phyloP scores from a whole-genome alignment of 1,140 invertebrate genomes.

The Mamestra configurata region DNA sequence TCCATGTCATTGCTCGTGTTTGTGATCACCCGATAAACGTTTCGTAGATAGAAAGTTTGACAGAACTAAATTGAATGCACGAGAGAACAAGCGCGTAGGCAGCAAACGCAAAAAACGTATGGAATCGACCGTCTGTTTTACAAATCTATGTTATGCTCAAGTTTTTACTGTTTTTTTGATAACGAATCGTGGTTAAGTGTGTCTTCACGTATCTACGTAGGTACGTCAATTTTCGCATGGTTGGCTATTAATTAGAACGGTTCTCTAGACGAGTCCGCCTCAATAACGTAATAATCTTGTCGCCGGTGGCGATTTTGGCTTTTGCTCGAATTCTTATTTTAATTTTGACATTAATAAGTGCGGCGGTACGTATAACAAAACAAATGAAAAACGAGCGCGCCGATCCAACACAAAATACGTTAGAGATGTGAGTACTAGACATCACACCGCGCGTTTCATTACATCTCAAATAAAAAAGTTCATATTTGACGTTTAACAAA shows the following conservation, averaged over 20 bases:
- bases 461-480: slow-evolving; percentile 86
- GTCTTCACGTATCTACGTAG: not conserved
- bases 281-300: slow-evolving; percentile 82
- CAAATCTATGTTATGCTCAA: slow-evolving; percentile 62
- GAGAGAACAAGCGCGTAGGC: slow-evolving; percentile 72
- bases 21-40: slow-evolving; percentile 84
- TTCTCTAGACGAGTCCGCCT: slow-evolving; percentile 62
- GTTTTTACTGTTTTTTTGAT: slow-evolving; percentile 57
- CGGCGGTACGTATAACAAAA: slow-evolving; percentile 74
- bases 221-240: slow-evolving; percentile 61
- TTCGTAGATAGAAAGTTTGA: slow-evolving; percentile 83
- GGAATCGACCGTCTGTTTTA: slow-evolving; percentile 54
- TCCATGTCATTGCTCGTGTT: slow-evolving; percentile 85
- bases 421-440: slow-evolving; percentile 78
- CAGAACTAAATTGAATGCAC: slow-evolving; percentile 76
- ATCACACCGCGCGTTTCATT: slow-evolving; percentile 84
- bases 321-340: slow-evolving; percentile 79
- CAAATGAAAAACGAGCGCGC: slow-evolving; percentile 79
- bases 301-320: slow-evolving; percentile 77
- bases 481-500: slow-evolving; percentile 88
- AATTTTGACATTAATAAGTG: slow-evolving; percentile 85
- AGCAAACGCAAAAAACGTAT: slow-evolving; percentile 59
- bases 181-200: slow-evolving; percentile 43
- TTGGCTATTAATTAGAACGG: slow-evolving; percentile 78
- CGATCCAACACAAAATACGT: slow-evolving; percentile 77